Evolutionary conservation across 2,113 vertebrate species (phyloP).

Genomic region (Takifugu bimaculatus): DNA sequence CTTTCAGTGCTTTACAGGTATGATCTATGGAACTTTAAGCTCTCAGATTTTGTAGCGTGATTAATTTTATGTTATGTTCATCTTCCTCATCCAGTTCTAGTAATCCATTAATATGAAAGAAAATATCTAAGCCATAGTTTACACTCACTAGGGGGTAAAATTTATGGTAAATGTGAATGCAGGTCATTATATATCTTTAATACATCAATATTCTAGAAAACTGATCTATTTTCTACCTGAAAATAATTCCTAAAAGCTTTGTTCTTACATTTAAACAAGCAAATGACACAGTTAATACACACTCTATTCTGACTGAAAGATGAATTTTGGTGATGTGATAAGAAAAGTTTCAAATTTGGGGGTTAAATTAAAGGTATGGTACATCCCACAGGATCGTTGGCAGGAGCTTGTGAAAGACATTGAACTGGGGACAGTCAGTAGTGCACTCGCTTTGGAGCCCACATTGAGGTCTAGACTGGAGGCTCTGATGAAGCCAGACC

Average conservation of each 20-base stretch:
- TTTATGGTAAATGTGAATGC: too few species aligned
- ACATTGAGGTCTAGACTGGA: conserved; percentile 60
- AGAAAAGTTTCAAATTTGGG: conserved; percentile 11
- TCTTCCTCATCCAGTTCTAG: background rate
- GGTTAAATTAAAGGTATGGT: conserved; percentile 19
- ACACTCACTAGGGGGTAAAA: too few species aligned
- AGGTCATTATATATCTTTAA: too few species aligned
- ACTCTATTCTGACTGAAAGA: background rate
- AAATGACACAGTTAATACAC: too few species aligned
- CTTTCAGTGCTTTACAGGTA: conserved; percentile 77
- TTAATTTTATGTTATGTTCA: background rate
- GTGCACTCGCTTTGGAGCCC: conserved; percentile 63
- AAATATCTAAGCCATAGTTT: too few species aligned
- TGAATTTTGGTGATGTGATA: background rate
- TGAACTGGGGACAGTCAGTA: conserved; percentile 72
- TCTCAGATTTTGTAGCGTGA: background rate
- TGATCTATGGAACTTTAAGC: background rate
- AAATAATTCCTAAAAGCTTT: too few species aligned
- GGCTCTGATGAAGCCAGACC: conserved; percentile 64
- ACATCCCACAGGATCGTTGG: conserved; percentile 56
- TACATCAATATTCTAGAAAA: too few species aligned
- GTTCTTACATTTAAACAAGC: too few species aligned
- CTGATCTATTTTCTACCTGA: too few species aligned
- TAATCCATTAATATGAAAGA: too few species aligned
- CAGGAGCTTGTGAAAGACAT: conserved; percentile 78